Base-by-base conservation (phyloP, 2,888 invertebrate genomes). In the Plusia festucae region DNA sequence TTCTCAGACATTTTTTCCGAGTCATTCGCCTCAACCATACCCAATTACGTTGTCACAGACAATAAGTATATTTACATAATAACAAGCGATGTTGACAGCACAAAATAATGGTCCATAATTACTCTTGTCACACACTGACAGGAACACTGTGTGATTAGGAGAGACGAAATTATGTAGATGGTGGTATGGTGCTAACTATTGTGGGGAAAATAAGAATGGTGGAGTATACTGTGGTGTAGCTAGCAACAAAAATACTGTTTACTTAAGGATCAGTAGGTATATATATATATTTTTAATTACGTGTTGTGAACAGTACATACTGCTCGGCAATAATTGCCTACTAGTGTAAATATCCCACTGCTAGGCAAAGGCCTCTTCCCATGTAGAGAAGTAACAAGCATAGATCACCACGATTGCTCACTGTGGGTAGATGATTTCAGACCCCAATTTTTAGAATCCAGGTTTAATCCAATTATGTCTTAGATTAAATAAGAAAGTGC, bases 61-160 rank as follows among this genome's bases (percentile, higher is more conserved):
- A 40, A 40, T 40, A 40, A 40, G 40, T n/a, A 40, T 40, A n/a
- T 40, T 40, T 40, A 40, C 40, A 40, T 40, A 34, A 34, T 13
- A 9, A 8, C 30, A 40, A 7, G n/a, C 40, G 40, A 40, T 40
- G 40, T 40, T 40, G 40, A n/a, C 40, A 40, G 40, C 40, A 40
- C 40, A 40, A 40, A 34, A 40, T 40, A 40, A n/a, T 40, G 40
- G 40, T n/a, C 40, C n/a, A 40, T 40, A 40, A 40, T 40, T 40
- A 40, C 40, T 40, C n/a, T 40, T n/a, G 4, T n/a, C 40, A n/a
- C n/a, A n/a, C n/a, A 15, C 34, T 9, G 34, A 4, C 34, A 15
- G 15, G n/a, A n/a, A 40, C n/a, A n/a, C 1, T n/a, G n/a, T 40
- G 6, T 40, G n/a, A 40, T 30, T 30, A n/a, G n/a, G 6, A 24